These are phyloP conservation scores for Lacerta viridis DNA, from an alignment of 2,797 vertebrate genomes.

Conservation along the genomic window DNA sequence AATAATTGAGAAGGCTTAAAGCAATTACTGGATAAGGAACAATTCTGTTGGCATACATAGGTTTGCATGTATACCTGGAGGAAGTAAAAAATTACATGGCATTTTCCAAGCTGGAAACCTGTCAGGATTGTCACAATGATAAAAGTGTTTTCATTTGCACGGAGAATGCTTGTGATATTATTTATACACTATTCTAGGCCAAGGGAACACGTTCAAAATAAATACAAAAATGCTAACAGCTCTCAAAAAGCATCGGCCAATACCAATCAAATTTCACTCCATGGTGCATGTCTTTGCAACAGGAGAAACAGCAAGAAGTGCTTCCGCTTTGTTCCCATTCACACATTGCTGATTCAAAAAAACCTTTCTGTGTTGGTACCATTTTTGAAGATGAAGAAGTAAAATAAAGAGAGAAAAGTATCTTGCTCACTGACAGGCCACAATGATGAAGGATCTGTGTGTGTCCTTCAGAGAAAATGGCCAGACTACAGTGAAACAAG, in stretches of 20 bases:
- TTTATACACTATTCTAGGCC: background rate
- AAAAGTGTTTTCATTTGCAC: no score
- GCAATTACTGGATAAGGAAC: background rate
- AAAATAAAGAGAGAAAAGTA: background rate
- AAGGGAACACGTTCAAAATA: background rate
- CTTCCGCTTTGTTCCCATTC: background rate
- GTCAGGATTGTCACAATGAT: no score
- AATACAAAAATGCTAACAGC: no score
- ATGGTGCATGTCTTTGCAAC: background rate
- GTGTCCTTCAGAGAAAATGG: background rate
- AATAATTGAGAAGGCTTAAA: background rate
- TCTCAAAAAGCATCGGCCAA: background rate
- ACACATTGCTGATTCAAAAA: conserved; percentile 2
- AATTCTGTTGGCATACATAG: background rate
- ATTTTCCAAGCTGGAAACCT: background rate
- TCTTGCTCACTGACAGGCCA: background rate
- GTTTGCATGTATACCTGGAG: background rate
- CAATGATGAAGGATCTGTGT: background rate
- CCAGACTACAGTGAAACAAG: background rate
- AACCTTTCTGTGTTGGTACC: background rate
- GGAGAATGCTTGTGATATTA: background rate
- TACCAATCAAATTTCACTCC: background rate
- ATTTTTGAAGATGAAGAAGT: background rate
- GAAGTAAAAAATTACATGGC: background rate
- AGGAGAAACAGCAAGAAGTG: background rate